Percentiles rank a stretch among this genome's conserved stretches.
These are phyloP conservation scores for Oceanodroma tethys DNA, from an alignment of 2,113 vertebrate genomes.

Conservation along the genomic window DNA sequence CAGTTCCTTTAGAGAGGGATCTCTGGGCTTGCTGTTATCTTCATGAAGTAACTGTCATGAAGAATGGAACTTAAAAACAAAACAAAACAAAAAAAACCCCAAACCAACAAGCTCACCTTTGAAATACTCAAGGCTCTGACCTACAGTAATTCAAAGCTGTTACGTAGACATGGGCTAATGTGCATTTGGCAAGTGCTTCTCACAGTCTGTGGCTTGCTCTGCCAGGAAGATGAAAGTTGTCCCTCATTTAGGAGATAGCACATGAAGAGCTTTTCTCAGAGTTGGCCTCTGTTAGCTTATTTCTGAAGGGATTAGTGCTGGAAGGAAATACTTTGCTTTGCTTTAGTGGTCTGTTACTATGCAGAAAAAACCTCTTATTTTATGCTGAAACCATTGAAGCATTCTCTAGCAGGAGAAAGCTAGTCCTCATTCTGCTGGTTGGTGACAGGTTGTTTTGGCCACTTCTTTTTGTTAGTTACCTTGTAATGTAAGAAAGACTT, in stretches of 20 bases:
- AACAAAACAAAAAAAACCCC: too few species aligned
- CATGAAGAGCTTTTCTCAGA: not conserved
- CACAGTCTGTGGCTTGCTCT: not conserved
- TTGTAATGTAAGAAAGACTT: not conserved
- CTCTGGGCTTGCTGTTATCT: rapidly evolving
- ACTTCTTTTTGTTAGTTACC: not conserved
- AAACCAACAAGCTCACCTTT: rapidly evolving
- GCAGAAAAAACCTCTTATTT: not conserved
- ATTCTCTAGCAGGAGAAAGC: not conserved
- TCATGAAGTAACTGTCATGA: not conserved
- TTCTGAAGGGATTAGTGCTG: not conserved
- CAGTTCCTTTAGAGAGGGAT: not conserved
- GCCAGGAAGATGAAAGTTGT: not conserved
- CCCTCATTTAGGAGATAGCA: rapidly evolving
- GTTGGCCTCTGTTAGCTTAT: not conserved
- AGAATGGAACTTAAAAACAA: not conserved
- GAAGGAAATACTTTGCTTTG: not conserved
- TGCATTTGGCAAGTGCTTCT: not conserved
- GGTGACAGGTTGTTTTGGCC: not conserved
- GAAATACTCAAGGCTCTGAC: not conserved
- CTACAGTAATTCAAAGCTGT: not conserved
- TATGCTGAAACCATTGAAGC: not conserved
- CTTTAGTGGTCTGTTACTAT: not conserved
- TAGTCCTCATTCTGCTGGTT: not conserved
- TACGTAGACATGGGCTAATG: not conserved